These are phyloP conservation scores for Noctua fimbriata DNA, from an alignment of 2,888 invertebrate genomes.

Conservation along the genomic window DNA sequence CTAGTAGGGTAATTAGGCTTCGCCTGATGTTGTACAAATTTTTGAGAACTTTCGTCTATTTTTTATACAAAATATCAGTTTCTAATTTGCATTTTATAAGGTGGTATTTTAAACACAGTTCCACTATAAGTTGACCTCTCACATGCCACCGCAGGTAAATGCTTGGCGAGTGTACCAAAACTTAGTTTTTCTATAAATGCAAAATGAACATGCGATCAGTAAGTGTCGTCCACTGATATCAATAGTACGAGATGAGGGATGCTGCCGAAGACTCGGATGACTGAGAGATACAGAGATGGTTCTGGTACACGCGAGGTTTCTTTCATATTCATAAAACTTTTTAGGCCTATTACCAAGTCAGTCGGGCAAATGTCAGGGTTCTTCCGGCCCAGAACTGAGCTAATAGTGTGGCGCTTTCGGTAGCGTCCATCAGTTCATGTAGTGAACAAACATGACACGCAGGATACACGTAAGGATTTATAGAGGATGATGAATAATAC, in stretches of 20 bases:
- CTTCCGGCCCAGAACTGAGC: no score
- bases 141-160: neutral
- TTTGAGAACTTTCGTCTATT: neutral
- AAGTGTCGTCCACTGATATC: constrained; percentile 66
- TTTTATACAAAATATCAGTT: constrained; percentile 8
- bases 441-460: no score
- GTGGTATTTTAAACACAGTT: neutral
- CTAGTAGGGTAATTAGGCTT: neutral
- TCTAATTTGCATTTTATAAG: no score
- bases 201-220: constrained; percentile 36
- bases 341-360: neutral
- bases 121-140: neutral
- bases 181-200: neutral
- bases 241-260: constrained; percentile 62
- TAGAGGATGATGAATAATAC: neutral
- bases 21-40: constrained; percentile 36
- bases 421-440: no score
- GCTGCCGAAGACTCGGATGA: constrained; percentile 67
- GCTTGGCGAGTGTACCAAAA: neutral
- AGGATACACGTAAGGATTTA: neutral
- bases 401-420: no score
- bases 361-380: neutral
- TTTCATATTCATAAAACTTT: neutral
- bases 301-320: constrained; percentile 22
- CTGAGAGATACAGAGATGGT: constrained; percentile 58